Base-by-base conservation (phyloP, 2,797 vertebrate genomes). In the Poeciliopsis gracilis region DNA sequence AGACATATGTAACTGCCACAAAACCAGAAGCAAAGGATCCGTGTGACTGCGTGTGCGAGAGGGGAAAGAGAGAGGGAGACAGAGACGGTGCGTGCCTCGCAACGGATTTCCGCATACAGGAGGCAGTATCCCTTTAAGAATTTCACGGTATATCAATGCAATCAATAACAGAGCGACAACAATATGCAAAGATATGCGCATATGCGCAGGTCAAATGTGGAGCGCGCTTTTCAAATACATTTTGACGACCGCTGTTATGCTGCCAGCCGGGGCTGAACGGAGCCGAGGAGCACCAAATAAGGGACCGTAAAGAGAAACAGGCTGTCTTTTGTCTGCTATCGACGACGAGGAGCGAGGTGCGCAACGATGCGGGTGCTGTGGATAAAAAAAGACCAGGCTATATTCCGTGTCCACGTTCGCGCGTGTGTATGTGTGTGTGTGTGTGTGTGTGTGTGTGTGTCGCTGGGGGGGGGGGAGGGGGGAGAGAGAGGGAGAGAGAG, bases 281-380 rank as follows among this genome's bases (percentile, higher is more conserved):
- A 51, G 9, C 82, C 23, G 71, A 81, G 84, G 47, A 55, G 77
- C 43, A 85, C 78, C 20, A 75, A 82, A 87, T 51, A 76, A 84
- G 66, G 82, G 80, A 92, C 72, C 81, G 77, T 61, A 81, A 87
- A 94, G 86, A 91, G 86, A 92, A 92, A 93, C 86, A 93, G 90
- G 67, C 92, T 92, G 91, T 92, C 96, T 97, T 97, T 97, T 97
- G 96, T 97, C 96, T 97, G 92, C 90, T 96, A 95, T 95, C 95
- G 96, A 95, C 95, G 96, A 93, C 94, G 95, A 93, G 93, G 91
- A 95, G 92, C 92, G 95, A 94, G 93, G 94, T 95, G 94, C 95
- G 95, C 95, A 95, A 94, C 94, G 95, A 94, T 95, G 94, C 94
- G 94, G 93, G 93, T 90, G 93, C 92, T 86, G 92, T 90, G 92